phyloP scores from a whole-genome alignment of 2,113 vertebrate genomes.

The Seriola quinqueradiata region DNA sequence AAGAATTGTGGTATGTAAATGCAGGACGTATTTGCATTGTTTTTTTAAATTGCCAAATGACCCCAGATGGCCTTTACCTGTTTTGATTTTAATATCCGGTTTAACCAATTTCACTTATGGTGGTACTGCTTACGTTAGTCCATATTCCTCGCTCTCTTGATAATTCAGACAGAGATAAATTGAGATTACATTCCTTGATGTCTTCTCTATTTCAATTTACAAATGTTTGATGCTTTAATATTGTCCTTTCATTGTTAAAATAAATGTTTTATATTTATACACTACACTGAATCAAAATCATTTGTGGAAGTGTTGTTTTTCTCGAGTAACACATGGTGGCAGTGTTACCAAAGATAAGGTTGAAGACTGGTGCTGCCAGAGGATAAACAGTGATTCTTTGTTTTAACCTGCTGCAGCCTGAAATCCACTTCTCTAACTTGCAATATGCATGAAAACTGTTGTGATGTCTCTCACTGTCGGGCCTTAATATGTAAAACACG shows the following conservation, averaged over 20 bases:
- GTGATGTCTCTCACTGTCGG: no score
- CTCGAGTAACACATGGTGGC: conserved; percentile 63
- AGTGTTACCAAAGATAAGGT: conserved; percentile 27
- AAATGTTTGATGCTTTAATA: conserved; percentile 19
- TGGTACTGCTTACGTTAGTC: not conserved
- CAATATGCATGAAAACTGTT: not conserved
- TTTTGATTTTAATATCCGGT: not conserved
- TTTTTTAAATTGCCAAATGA: conserved; percentile 14
- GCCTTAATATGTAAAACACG: not conserved
- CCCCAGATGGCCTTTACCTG: conserved; percentile 1
- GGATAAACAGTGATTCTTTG: not conserved
- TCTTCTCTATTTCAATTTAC: not conserved
- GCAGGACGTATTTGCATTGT: not conserved
- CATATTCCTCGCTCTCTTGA: not conserved
- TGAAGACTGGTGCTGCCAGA: not conserved
- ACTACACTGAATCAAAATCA: not conserved
- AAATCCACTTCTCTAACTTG: not conserved
- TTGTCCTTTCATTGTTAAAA: conserved; percentile 32
- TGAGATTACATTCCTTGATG: not conserved
- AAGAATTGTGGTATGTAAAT: not conserved
- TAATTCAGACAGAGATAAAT: not conserved
- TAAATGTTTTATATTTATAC: conserved; percentile 59
- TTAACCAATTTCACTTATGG: not conserved
- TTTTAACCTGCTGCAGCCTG: not conserved
- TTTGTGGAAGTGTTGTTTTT: conserved; percentile 21